Evolutionary conservation across 2,113 vertebrate species (phyloP).

Genomic region (Vireo altiloquus): DNA sequence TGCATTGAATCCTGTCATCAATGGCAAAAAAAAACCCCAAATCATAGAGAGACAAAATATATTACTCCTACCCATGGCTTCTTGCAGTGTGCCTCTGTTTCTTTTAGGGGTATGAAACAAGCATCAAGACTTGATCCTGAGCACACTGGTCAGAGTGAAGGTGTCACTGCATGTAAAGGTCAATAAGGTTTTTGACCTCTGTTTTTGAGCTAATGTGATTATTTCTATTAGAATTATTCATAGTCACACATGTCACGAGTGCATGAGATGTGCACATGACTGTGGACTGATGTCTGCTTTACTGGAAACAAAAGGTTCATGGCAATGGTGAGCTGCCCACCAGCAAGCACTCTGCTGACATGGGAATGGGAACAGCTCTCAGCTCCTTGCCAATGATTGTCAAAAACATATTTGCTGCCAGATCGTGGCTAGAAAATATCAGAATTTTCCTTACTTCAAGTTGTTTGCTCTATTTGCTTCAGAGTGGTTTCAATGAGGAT

Average conservation of each 20-base stretch:
- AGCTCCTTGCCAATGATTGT: not conserved
- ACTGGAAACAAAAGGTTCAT: not conserved
- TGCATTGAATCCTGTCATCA: not conserved
- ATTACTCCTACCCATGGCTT: not conserved
- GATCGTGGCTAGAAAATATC: not conserved
- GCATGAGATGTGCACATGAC: not conserved
- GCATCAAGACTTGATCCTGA: not conserved
- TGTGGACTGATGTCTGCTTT: not conserved
- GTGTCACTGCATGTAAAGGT: not conserved
- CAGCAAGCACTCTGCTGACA: not conserved
- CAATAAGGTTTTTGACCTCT: not conserved
- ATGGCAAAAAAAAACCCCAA: not conserved
- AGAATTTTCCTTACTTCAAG: not conserved
- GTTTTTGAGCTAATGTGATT: not conserved
- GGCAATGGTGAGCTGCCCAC: not conserved
- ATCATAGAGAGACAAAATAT: not conserved
- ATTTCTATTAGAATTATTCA: not conserved
- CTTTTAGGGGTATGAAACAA: not conserved
- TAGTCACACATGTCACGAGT: fast-evolving
- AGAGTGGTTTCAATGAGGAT: not conserved
- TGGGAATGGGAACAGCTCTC: not conserved
- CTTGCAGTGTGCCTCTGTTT: not conserved
- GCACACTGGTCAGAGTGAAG: not conserved
- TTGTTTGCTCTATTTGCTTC: not conserved
- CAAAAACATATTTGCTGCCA: not conserved